Evolutionary conservation across 2,888 invertebrate genomes (phyloP), one percentile per base, ranked within the genome.

Genomic region (Scaptomyza tumidula): DNA sequence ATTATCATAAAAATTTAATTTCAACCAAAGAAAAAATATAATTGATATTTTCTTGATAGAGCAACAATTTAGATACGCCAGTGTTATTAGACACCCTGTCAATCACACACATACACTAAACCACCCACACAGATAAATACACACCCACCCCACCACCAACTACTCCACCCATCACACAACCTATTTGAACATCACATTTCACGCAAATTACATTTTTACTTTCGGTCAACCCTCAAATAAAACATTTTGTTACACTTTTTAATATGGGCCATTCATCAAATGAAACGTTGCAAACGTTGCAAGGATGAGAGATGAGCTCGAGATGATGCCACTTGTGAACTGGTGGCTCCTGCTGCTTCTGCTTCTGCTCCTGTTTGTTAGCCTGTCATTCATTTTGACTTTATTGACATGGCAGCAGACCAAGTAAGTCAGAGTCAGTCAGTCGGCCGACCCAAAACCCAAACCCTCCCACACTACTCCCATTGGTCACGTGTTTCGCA

Each of bases 331-430:
- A 84, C 89, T 89, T 88, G 80, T 77, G 71, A 67, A 69, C 71
- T 39, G 39, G 37, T 6, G 14, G 16, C 16, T 44, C 0, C 29
- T 9, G 29, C 31, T 77, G 84, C 41, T 14, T 2, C 39, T 35
- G 39, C n/a, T 75, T 83, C 56, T 14, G n/a, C 39, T 35, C 46
- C 39, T 77, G 86, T 83, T 86, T 86, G 84, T 74, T 75, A 72
- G 70, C 69, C 89, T 71, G 88, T 86, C 89, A 85, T 77, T 85
- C 89, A 79, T 75, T 89, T 69, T 75, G 89, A 86, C 86, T 88
- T 82, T 86, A 86, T 86, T 88, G 85, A 89, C 85, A 82, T 79
- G 86, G 64, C 83, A 77, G 58, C 55, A 55, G 50, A 43, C 59
- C 62, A 53, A 45, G 50, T 14, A 31, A 41, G 48, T 16, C 11